phyloP scores from a whole-genome alignment of 2,113 vertebrate species.

The Apodemus speciosus region DNA sequence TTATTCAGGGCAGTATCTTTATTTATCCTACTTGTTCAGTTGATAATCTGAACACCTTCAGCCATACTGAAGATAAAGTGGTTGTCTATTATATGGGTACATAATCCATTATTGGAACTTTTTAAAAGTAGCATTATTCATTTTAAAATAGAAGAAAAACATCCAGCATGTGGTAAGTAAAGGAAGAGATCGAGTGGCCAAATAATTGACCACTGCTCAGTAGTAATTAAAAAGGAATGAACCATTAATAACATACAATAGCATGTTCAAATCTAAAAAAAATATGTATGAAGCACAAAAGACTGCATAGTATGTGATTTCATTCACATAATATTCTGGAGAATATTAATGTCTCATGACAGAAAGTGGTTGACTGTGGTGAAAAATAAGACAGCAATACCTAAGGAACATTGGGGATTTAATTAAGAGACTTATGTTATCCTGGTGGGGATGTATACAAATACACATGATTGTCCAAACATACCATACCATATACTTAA shows the following conservation, averaged over 20 bases:
- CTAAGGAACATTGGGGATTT: not conserved
- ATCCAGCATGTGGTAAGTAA: not conserved
- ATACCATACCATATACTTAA: not conserved
- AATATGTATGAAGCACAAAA: not conserved
- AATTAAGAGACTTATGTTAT: slow-evolving; percentile 13
- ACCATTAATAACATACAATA: not conserved
- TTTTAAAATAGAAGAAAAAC: not conserved
- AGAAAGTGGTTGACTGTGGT: not conserved
- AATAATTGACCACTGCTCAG: not conserved
- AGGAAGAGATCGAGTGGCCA: not conserved
- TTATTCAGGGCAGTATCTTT: not conserved
- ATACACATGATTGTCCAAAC: slow-evolving; percentile 30
- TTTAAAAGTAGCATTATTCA: not conserved
- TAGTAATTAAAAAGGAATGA: slow-evolving; percentile 14
- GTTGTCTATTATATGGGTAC: not conserved
- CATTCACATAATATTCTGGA: slow-evolving; percentile 22
- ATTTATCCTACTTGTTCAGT: not conserved
- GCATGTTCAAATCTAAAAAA: not conserved
- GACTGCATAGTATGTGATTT: not conserved
- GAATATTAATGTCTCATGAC: not conserved
- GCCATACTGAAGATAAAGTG: not conserved
- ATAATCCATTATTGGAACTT: not conserved
- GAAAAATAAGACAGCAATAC: not conserved
- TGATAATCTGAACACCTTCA: not conserved
- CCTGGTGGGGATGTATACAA: not conserved